Evolutionary conservation across 2,888 invertebrate genomes (phyloP).

Genomic region (Galeruca laticollis): DNA sequence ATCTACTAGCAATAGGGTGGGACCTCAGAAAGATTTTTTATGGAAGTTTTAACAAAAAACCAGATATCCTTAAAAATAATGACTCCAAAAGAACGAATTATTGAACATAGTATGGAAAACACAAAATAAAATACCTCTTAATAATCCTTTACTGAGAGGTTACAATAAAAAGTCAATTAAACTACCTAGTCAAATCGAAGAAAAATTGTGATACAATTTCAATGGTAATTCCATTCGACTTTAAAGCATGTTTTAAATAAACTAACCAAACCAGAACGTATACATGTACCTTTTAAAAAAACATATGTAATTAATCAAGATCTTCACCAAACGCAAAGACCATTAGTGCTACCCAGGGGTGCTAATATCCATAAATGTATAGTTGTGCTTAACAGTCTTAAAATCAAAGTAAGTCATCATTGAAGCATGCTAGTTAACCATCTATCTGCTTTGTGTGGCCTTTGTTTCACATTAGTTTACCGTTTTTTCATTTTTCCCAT

Average conservation of each 20-base stretch:
- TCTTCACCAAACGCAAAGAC: not conserved
- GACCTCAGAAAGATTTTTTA: too few species aligned
- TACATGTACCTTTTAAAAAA: not conserved
- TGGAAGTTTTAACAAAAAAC: too few species aligned
- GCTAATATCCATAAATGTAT: constrained; percentile 31
- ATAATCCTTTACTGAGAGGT: too few species aligned
- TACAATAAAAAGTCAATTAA: not conserved
- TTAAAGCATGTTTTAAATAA: not conserved
- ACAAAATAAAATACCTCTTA: too few species aligned
- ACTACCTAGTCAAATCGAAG: too few species aligned
- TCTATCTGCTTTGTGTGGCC: constrained; percentile 55
- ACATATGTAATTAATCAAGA: constrained; percentile 15
- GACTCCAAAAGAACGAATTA: too few species aligned
- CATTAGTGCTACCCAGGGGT: constrained; percentile 39
- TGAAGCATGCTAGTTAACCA: constrained; percentile 56
- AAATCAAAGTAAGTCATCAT: constrained; percentile 52
- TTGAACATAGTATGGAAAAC: too few species aligned
- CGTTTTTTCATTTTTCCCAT: constrained; percentile 57
- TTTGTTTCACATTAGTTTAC: constrained; percentile 57
- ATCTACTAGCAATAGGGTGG: too few species aligned
- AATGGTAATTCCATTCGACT: not conserved
- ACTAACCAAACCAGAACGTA: not conserved
- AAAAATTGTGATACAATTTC: not conserved
- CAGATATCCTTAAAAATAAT: too few species aligned
- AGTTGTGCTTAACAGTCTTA: constrained; percentile 27